Evolutionary conservation across 2,797 vertebrate species (phyloP).

Genomic region (Rhodeus uyekii): DNA sequence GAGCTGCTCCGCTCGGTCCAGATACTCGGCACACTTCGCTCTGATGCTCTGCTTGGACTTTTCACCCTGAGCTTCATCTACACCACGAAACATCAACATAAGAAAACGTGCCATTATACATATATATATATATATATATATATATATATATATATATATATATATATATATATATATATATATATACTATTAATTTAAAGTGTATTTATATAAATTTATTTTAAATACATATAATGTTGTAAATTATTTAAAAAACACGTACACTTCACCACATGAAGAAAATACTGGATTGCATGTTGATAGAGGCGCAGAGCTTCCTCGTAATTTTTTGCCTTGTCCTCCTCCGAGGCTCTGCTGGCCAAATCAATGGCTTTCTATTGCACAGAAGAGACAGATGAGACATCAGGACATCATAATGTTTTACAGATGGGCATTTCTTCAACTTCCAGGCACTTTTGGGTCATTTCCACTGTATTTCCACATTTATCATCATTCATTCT

Average conservation of each 20-base stretch:
- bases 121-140: too few relatives aligned
- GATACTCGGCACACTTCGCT: conserved; percentile 91
- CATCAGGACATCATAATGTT: not conserved
- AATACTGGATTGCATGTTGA: conserved; percentile 94
- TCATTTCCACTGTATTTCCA: not conserved
- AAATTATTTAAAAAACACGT: conserved; percentile 62
- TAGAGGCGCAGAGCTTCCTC: conserved; percentile 93
- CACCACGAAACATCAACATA: not conserved
- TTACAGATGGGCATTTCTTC: not conserved
- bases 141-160: too few relatives aligned
- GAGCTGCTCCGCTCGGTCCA: conserved; percentile 95
- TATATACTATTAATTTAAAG: not conserved
- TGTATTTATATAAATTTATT: not conserved
- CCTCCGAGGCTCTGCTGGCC: conserved; percentile 96
- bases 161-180: too few relatives aligned
- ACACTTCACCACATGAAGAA: conserved; percentile 97
- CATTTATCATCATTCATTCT: not conserved
- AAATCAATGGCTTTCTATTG: conserved; percentile 96
- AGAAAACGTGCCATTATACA: not conserved
- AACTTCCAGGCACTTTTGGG: not conserved
- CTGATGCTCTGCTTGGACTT: conserved; percentile 97
- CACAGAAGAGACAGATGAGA: not conserved
- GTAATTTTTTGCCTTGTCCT: conserved; percentile 97
- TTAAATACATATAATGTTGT: too few relatives aligned
- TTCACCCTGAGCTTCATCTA: conserved; percentile 94